Conservation (phyloP, 2,797 vertebrate species). For the Agapornis canus region DNA sequence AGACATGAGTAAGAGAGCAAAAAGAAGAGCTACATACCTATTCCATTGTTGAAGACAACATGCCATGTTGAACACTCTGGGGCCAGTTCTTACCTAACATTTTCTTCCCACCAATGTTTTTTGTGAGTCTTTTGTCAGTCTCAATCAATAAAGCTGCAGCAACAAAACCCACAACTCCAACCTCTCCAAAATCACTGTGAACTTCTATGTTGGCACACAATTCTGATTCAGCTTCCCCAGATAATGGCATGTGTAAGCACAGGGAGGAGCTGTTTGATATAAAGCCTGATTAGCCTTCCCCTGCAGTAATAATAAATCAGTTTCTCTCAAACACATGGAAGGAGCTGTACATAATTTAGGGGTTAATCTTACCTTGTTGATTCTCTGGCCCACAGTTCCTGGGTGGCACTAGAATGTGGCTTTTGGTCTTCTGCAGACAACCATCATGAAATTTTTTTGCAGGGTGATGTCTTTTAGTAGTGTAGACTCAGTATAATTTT, state of each 20-base stretch:
- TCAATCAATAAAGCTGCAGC: background rate
- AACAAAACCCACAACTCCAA: background rate
- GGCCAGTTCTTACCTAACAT: background rate
- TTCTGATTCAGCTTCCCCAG: background rate
- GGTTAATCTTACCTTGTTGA: background rate
- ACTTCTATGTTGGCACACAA: background rate
- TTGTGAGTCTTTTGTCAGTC: background rate
- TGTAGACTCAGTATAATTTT: background rate
- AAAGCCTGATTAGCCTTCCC: background rate
- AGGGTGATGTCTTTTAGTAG: background rate
- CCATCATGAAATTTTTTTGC: background rate
- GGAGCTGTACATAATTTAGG: background rate
- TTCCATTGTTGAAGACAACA: accelerated
- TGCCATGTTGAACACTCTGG: accelerated
- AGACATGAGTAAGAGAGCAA: background rate
- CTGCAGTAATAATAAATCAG: background rate
- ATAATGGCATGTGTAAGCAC: background rate
- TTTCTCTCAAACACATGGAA: background rate
- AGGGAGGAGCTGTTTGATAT: background rate
- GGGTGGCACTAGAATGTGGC: background rate
- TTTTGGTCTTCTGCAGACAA: background rate
- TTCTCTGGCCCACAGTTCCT: background rate
- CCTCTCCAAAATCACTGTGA: background rate
- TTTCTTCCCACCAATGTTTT: background rate
- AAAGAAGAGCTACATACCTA: background rate